These are phyloP conservation scores for Anhinga rufa DNA, from an alignment of 2,113 vertebrate species.

Conservation along the genomic window DNA sequence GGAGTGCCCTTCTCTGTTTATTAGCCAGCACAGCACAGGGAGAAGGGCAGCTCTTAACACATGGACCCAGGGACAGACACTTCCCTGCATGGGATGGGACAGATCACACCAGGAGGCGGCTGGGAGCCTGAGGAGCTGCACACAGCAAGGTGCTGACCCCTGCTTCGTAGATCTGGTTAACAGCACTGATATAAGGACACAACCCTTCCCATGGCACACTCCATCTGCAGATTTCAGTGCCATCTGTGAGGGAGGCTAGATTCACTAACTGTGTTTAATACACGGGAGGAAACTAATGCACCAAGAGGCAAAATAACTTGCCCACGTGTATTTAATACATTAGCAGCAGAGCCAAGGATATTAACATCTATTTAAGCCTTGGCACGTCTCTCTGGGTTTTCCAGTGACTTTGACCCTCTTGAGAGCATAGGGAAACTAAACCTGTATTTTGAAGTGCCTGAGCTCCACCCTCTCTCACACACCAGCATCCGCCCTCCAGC, in stretches of 20 bases:
- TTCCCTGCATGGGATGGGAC: background rate
- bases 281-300: background rate
- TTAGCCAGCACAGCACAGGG: background rate
- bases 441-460: background rate
- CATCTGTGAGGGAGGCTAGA: accelerated
- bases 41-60: background rate
- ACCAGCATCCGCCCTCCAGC: background rate
- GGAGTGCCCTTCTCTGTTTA: background rate
- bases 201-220: background rate
- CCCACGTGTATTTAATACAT: background rate
- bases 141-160: background rate
- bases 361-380: background rate
- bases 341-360: background rate
- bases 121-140: background rate
- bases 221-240: background rate
- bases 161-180: background rate
- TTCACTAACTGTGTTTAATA: background rate
- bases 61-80: background rate
- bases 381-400: background rate
- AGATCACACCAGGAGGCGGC: background rate
- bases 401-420: background rate
- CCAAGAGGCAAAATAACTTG: background rate
- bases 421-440: background rate
- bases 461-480: background rate
- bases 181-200: background rate